These are phyloP conservation scores for Otus scops DNA, from an alignment of 2,797 vertebrate genomes.

Conservation along the genomic window DNA sequence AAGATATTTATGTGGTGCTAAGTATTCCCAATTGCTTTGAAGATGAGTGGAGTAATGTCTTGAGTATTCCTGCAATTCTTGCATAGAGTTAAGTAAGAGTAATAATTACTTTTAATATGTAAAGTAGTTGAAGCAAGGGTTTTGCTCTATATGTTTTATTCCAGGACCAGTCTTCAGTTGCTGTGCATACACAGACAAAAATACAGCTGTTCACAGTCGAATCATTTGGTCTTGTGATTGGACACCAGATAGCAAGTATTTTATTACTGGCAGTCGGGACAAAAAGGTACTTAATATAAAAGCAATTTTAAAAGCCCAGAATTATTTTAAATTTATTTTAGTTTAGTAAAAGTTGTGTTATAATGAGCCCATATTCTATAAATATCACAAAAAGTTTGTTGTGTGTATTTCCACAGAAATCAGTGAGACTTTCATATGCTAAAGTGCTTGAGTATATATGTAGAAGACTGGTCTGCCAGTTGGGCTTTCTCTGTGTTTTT, in stretches of 20 bases:
- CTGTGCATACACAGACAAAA: slow-evolving; percentile 84
- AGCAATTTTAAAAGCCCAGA: not conserved
- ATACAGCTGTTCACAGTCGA: slow-evolving; percentile 86
- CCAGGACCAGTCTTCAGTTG: slow-evolving; percentile 86
- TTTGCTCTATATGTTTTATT: not conserved
- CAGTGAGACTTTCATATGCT: not conserved
- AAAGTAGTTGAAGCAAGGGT: not conserved
- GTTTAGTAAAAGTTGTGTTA: not conserved
- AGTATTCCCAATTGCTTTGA: not conserved
- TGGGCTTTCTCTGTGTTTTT: not conserved
- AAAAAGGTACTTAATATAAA: slow-evolving; percentile 84
- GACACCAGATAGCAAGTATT: slow-evolving; percentile 91
- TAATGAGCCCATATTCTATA: not conserved
- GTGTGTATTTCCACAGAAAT: not conserved
- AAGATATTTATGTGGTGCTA: not conserved
- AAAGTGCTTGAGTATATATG: not conserved
- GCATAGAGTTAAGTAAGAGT: not conserved
- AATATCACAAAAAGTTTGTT: not conserved
- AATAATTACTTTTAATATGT: not conserved
- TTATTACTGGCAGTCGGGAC: slow-evolving; percentile 93
- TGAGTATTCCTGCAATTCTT: not conserved
- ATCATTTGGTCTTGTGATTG: slow-evolving; percentile 99
- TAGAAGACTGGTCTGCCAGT: not conserved
- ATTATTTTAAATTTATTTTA: not conserved
- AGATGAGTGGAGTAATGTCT: not conserved